phyloP scores from a whole-genome alignment of 2,113 vertebrate species.

The Litocranius walleri region DNA sequence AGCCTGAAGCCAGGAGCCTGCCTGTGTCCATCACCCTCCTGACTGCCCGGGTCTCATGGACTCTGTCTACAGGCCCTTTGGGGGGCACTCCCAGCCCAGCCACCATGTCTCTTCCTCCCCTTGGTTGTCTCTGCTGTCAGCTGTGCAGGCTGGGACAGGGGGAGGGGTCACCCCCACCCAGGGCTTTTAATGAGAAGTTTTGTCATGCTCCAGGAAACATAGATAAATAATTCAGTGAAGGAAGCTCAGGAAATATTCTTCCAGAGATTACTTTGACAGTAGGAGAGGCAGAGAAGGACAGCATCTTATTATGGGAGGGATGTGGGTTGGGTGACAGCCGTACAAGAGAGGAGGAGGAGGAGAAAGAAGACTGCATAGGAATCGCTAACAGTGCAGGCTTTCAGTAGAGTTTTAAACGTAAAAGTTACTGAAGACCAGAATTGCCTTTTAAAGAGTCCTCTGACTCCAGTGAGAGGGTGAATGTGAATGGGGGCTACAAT shows the following conservation, averaged over 20 bases:
- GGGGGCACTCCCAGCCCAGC: background rate
- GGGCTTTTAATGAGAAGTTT: conserved; percentile 25
- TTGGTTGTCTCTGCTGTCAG: background rate
- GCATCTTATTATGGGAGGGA: background rate
- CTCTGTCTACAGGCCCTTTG: background rate
- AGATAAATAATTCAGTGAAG: conserved; percentile 61
- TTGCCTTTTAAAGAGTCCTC: background rate
- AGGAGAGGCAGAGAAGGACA: background rate
- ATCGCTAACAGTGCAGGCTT: background rate
- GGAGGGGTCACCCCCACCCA: background rate
- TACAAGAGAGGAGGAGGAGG: background rate
- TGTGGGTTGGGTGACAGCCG: background rate
- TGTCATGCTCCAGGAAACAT: background rate
- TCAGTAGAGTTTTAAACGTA: background rate
- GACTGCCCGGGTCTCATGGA: background rate
- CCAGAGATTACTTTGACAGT: conserved; percentile 14
- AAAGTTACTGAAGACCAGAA: background rate
- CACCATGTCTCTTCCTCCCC: background rate
- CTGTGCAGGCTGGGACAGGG: background rate
- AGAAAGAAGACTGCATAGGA: background rate
- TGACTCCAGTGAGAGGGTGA: background rate
- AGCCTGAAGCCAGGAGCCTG: background rate
- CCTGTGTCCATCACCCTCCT: background rate
- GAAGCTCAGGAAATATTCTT: conserved; percentile 27
- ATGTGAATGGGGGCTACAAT: background rate